Base-by-base conservation (phyloP, 2,888 invertebrate genomes). In the Tachina fera region DNA sequence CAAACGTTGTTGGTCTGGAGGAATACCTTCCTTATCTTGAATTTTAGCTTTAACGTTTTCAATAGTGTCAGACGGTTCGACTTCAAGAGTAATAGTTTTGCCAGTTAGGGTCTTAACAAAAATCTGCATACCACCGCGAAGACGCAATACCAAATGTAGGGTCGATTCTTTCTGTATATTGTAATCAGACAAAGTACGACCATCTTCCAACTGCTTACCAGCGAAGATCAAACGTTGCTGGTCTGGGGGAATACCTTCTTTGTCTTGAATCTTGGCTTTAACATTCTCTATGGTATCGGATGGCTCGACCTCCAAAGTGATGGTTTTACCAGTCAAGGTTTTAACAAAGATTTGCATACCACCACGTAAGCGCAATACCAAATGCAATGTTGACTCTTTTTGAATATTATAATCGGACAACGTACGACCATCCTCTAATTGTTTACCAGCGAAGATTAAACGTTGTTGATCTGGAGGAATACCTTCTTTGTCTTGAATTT, bases 401-500 rank as follows among this genome's bases (percentile, higher is more conserved):
- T 88, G 88, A 10, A 88, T 88, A 53, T 88, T 88, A 43, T 88
- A 88, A n/a, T 88, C 88, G 1, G 88, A 88, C 67, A 91, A 71
- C 0, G 91, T 91, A 9, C 91, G 91, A 41, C 91, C 91, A 68
- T 91, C 91, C 43, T 91, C 91, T 65, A 91, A 71, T n/a, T 91
- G 91, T 60, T 91, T 91, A n/a, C 91, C 91, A 16, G 91, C 91
- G 22, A 91, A 91, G 49, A 91, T 91, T 86, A 91, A 87, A 90
- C 91, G 90, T 68, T 91, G 91, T 67, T 91, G 91, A 53, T 91
- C 91, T 90, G 91, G 91, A 0, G 91, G 91, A 75, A 91, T 91
- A 11, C 91, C 91, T 86, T 91, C 91, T 83, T 91, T 91, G 58
- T 91, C 91, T 53, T 91, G 91, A 43, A 91, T 91, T 31, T 91